phyloP scores from a whole-genome alignment of 2,888 invertebrate species.

The Drosophila stalkeri region DNA sequence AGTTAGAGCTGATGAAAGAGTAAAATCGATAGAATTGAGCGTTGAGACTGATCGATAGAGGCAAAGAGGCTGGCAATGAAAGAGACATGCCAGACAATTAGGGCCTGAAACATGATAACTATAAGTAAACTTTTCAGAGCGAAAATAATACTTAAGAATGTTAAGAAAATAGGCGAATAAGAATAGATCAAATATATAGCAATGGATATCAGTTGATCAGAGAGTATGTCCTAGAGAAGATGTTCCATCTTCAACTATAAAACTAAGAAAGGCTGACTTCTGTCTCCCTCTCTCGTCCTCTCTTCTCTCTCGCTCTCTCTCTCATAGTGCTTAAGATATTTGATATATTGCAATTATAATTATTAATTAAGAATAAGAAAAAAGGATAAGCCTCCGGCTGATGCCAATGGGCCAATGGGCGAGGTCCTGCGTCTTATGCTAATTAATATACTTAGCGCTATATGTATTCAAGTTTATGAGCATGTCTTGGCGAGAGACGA shows the following conservation, averaged over 20 bases:
- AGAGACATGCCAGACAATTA: not conserved
- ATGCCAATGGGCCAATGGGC: constrained; percentile 19
- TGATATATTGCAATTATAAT: constrained; percentile 25
- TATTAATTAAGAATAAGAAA: not conserved
- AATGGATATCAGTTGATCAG: not conserved
- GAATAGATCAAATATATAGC: not conserved
- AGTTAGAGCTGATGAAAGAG: too few species aligned
- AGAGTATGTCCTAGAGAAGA: not conserved
- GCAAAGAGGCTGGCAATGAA: too few species aligned
- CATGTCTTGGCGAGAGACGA: not conserved
- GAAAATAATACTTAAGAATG: too few species aligned
- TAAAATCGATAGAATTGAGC: too few species aligned
- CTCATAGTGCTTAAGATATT: not conserved
- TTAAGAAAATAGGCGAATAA: too few species aligned
- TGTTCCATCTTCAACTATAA: too few species aligned
- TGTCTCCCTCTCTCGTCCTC: not conserved
- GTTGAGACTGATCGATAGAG: not conserved
- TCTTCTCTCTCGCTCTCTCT: not conserved
- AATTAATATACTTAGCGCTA: constrained; percentile 52
- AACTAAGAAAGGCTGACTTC: too few species aligned
- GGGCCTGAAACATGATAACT: too few species aligned
- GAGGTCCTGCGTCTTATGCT: constrained; percentile 21
- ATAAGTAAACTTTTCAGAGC: too few species aligned
- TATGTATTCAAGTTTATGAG: constrained; percentile 25
- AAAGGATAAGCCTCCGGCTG: not conserved